Conservation (phyloP, 92 coral and sea anemone genomes). For the Siderastrea siderea region DNA sequence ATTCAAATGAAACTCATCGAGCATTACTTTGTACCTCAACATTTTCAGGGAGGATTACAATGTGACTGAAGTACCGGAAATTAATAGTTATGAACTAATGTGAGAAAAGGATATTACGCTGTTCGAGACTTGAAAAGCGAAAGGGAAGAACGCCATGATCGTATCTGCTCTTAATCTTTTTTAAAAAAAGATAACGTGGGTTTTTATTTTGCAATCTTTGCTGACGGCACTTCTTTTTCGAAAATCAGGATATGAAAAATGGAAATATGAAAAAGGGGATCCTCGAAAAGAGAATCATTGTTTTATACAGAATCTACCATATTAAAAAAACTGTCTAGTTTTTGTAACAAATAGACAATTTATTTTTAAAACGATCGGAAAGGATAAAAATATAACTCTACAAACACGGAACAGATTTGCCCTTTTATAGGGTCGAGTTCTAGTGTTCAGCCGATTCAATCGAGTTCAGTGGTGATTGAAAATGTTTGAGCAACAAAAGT, state of each 20-base stretch:
- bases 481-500: too few species aligned
- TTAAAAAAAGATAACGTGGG: neutral
- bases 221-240: neutral
- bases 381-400: too few species aligned
- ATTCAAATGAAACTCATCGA: neutral
- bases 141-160: slow-evolving; percentile 4
- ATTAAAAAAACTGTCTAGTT: neutral
- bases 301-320: neutral
- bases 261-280: neutral
- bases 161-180: neutral
- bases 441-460: too few species aligned
- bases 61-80: slow-evolving; percentile 10
- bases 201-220: slow-evolving; percentile 6
- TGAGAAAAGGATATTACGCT: slow-evolving; percentile 27
- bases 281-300: too few species aligned
- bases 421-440: too few species aligned
- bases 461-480: too few species aligned
- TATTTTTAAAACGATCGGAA: too few species aligned
- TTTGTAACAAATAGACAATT: neutral
- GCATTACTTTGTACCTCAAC: neutral
- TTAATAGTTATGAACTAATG: neutral
- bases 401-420: too few species aligned
- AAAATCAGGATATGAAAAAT: neutral
- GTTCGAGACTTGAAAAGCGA: neutral
- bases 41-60: neutral